Percentiles rank a stretch among this genome's conserved stretches.
phyloP scores from a whole-genome alignment of 37 sponge, comb jelly and placozoan species.

The Cladorhizidae sp. region DNA sequence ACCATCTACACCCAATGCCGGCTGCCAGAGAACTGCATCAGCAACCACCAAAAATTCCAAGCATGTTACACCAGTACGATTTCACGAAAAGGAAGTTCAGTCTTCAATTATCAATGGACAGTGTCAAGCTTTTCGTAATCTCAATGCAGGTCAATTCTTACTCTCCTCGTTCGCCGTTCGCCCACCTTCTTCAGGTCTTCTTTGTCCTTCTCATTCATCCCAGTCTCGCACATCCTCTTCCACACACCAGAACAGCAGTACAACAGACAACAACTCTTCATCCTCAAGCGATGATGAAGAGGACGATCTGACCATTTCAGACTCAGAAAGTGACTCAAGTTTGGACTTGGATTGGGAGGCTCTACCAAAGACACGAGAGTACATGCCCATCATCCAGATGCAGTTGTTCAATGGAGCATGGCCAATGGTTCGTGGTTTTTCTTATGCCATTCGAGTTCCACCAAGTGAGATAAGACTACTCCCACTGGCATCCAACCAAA shows the following conservation, averaged over 20 bases:
- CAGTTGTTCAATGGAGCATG: conserved; percentile 55
- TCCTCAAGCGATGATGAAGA: conserved; percentile 25
- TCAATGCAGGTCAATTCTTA: no score
- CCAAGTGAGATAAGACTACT: conserved; percentile 27
- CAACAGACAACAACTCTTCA: not conserved
- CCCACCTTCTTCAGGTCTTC: not conserved
- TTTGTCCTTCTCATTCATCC: not conserved
- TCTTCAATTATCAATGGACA: not conserved
- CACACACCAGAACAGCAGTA: not conserved
- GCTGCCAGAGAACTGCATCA: no score
- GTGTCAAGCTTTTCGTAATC: not conserved
- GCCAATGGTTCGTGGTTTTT: conserved; percentile 43
- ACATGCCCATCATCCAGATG: conserved; percentile 55
- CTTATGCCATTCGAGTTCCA: conserved; percentile 54
- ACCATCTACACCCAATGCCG: not conserved
- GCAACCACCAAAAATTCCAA: not conserved
- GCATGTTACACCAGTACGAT: not conserved
- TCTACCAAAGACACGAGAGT: conserved; percentile 31
- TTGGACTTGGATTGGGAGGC: conserved; percentile 43
- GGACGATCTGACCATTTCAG: conserved; percentile 11
- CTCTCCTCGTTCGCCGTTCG: not conserved
- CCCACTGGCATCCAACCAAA: not conserved
- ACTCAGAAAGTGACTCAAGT: conserved; percentile 51
- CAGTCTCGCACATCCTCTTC: not conserved
- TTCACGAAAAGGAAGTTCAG: not conserved